These are phyloP conservation scores for Xyliphius kryptos DNA, from an alignment of 2,113 vertebrate species.

Conservation along the genomic window DNA sequence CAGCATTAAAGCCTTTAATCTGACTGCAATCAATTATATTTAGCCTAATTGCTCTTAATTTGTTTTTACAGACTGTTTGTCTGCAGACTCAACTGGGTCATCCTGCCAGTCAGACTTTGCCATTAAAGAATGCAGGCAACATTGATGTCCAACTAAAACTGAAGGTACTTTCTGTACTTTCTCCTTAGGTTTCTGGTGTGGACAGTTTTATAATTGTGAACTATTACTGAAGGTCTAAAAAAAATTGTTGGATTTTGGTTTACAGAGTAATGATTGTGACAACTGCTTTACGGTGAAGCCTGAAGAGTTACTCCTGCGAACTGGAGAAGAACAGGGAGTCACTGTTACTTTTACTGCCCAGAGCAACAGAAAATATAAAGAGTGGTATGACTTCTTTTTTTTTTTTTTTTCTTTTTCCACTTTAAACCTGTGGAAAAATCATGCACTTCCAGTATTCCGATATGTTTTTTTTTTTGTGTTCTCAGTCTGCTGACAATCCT, in stretches of 20 bases:
- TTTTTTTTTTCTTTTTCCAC: no score
- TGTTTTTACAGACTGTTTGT: constrained; percentile 68
- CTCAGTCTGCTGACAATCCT: constrained; percentile 86
- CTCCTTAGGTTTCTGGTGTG: no score
- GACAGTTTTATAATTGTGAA: no score
- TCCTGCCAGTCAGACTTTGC: constrained; percentile 71
- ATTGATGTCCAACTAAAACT: constrained; percentile 79
- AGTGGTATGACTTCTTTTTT: constrained; percentile 66
- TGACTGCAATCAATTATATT: no score
- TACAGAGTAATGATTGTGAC: constrained; percentile 64
- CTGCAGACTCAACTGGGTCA: constrained; percentile 68
- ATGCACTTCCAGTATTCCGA: no score
- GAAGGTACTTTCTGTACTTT: no score
- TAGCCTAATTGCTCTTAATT: constrained; percentile 17
- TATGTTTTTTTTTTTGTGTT: no score
- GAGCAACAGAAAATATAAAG: constrained; percentile 44
- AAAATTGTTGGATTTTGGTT: no score
- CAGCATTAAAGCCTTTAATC: no score
- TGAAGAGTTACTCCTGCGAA: constrained; percentile 68
- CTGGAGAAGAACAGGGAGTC: constrained; percentile 74
- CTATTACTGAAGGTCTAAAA: no score
- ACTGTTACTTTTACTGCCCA: constrained; percentile 72
- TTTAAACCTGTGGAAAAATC: no score
- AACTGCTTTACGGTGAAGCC: constrained; percentile 76
- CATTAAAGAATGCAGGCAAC: constrained; percentile 92